Conservation (phyloP, 2,113 vertebrate species). For the Promerops cafer region DNA sequence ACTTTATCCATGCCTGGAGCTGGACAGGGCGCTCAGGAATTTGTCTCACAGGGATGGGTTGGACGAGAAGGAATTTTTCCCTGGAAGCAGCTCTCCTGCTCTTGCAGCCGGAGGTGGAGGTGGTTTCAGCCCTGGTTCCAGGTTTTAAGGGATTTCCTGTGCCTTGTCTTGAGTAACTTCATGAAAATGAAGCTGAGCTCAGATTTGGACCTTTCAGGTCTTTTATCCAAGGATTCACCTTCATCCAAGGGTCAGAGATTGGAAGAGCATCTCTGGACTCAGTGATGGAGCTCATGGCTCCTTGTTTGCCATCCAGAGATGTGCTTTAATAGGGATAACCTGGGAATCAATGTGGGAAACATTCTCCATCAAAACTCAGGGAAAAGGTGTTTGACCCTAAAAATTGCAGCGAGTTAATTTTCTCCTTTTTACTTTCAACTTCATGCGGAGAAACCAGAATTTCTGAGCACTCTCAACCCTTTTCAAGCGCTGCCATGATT, state of each 20-base stretch:
- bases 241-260: not conserved
- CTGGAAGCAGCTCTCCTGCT: not conserved
- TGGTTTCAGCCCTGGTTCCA: not conserved
- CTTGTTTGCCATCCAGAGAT: not conserved
- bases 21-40: not conserved
- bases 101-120: not conserved
- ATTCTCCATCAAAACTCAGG: not conserved
- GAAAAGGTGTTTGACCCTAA: not conserved
- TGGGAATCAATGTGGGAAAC: not conserved
- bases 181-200: not conserved
- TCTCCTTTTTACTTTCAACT: not conserved
- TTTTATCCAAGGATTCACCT: not conserved
- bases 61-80: rapidly evolving
- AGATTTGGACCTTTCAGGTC: rapidly evolving
- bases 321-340: not conserved
- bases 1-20: not conserved
- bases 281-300: not conserved
- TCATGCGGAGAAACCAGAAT: not conserved
- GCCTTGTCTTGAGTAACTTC: not conserved
- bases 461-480: not conserved
- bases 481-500: not conserved
- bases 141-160: not conserved
- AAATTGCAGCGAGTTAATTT: not conserved
- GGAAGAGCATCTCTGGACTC: rapidly evolving
- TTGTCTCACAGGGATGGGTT: rapidly evolving